phyloP scores from a whole-genome alignment of 2,797 vertebrate species.

The Parambassis ranga region DNA sequence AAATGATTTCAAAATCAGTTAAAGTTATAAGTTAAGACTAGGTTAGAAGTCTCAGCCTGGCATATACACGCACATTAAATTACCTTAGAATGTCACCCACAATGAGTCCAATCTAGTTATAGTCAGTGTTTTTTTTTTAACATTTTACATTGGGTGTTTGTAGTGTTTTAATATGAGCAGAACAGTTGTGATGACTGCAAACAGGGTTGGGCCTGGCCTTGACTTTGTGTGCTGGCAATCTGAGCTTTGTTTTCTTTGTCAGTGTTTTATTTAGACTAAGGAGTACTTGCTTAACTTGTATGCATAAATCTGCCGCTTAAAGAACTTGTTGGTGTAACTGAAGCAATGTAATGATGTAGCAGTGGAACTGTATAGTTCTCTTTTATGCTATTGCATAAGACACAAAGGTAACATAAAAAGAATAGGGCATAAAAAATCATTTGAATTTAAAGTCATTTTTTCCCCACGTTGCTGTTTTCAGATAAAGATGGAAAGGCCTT shows the following conservation, averaged over 20 bases:
- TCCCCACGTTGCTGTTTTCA: conserved; percentile 51
- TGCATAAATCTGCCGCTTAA: neutral
- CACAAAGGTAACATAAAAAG: neutral
- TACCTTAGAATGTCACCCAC: too few species aligned
- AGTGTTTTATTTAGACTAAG: conserved; percentile 7
- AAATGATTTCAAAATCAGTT: too few species aligned
- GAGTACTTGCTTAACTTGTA: neutral
- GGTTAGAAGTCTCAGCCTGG: too few species aligned
- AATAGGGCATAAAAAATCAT: neutral
- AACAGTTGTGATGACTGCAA: conserved; percentile 18
- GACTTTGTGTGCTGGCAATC: neutral
- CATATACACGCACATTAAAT: too few species aligned
- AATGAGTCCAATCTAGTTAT: too few species aligned
- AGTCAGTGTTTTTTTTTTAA: too few species aligned
- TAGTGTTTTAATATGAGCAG: neutral
- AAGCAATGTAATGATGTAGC: neutral
- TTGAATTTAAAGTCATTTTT: neutral
- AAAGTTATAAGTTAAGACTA: too few species aligned
- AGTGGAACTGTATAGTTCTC: too few species aligned
- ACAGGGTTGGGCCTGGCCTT: conserved; percentile 32
- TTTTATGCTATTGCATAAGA: too few species aligned
- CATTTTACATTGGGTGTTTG: neutral
- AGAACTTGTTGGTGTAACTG: neutral
- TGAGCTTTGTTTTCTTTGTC: conserved; percentile 16
- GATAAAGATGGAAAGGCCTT: conserved; percentile 99